A percentile compares a stretch with the other conserved stretches of the same genome.
Conservation (phyloP, 2,113 vertebrate genomes). For the Lonchura striata region DNA sequence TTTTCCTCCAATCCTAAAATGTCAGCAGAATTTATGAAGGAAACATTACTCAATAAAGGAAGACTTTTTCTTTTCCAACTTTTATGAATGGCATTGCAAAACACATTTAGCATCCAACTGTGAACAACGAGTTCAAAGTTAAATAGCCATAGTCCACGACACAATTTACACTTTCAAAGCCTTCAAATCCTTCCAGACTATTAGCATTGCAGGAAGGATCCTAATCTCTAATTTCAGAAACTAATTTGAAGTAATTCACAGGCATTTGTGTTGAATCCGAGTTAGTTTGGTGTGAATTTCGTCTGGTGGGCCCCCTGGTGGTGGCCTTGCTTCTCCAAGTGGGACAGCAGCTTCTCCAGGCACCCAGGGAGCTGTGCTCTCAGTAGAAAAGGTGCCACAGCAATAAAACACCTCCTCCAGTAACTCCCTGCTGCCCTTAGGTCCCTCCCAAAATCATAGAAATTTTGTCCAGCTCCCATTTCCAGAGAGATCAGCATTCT, state of each 20-base stretch:
- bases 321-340: accelerated
- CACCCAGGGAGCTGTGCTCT: neutral
- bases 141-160: accelerated
- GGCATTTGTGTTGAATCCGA: accelerated
- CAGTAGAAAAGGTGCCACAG: neutral
- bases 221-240: neutral
- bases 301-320: accelerated
- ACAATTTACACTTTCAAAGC: neutral
- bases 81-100: neutral
- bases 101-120: neutral
- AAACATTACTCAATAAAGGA: neutral
- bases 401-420: neutral
- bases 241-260: neutral
- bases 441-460: neutral
- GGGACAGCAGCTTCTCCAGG: neutral
- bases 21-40: neutral
- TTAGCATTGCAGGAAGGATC: neutral
- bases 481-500: neutral
- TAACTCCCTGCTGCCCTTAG: neutral
- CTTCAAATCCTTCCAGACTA: neutral
- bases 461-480: neutral
- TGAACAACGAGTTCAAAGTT: neutral
- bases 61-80: neutral
- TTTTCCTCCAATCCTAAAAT: neutral
- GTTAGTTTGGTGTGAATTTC: neutral